phyloP scores from a whole-genome alignment of 2,797 vertebrate species.

The Chromis chromis region DNA sequence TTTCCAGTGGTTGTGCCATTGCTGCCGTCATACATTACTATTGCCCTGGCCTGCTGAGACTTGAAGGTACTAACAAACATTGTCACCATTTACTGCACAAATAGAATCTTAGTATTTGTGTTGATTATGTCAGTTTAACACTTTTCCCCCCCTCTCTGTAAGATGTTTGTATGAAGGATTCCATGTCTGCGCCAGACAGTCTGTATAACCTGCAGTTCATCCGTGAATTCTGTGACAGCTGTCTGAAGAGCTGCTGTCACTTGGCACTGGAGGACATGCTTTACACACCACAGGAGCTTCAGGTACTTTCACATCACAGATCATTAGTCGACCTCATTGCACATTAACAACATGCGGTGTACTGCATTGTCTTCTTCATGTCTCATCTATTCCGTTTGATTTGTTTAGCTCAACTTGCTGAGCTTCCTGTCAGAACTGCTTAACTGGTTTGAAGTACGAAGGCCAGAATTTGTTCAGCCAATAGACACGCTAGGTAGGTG shows the following conservation, averaged over 20 bases:
- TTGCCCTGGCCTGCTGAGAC: constrained; percentile 89
- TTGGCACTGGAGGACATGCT: constrained; percentile 91
- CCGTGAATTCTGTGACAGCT: constrained; percentile 90
- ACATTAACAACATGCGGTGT: not conserved
- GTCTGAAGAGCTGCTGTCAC: constrained; percentile 89
- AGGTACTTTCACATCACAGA: constrained; percentile 76
- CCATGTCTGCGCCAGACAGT: constrained; percentile 90
- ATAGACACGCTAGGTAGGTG: constrained; percentile 77
- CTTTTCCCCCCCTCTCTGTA: not conserved
- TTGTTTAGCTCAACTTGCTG: constrained; percentile 86
- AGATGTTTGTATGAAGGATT: constrained; percentile 95
- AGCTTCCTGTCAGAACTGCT: constrained; percentile 91
- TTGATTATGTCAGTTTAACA: not conserved
- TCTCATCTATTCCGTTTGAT: constrained; percentile 22
- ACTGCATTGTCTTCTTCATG: not conserved
- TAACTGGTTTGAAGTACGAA: constrained; percentile 90
- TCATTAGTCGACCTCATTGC: not conserved
- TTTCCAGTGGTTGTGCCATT: constrained; percentile 90
- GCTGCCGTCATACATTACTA: constrained; percentile 92
- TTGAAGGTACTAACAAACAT: constrained; percentile 86
- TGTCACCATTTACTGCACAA: not conserved
- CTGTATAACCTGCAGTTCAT: constrained; percentile 93
- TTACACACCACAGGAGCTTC: constrained; percentile 87
- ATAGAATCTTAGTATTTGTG: not conserved
- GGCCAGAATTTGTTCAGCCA: constrained; percentile 91